These are phyloP conservation scores for Chunga burmeisteri DNA, from an alignment of 2,113 vertebrate species.

Conservation along the genomic window DNA sequence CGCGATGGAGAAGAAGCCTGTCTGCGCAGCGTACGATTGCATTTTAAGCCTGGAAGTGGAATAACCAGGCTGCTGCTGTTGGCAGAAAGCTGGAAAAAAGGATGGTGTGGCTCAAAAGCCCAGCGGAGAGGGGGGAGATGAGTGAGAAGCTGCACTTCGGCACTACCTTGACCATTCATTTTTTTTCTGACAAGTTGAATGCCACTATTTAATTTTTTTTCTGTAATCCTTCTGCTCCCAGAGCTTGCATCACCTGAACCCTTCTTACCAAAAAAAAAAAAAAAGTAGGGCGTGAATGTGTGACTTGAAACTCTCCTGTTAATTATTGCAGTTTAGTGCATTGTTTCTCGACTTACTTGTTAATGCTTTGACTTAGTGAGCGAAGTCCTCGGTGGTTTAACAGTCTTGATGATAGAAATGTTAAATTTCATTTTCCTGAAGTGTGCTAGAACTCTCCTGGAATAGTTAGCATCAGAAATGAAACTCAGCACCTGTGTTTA, in stretches of 20 bases:
- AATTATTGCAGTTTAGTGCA: conserved; percentile 39
- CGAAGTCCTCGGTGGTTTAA: conserved; percentile 43
- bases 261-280: background rate
- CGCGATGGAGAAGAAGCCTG: background rate
- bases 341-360: conserved; percentile 32
- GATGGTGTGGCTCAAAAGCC: background rate
- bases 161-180: background rate
- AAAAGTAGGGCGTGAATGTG: background rate
- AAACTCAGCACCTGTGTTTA: background rate
- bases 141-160: background rate
- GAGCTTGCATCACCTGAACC: conserved; percentile 18
- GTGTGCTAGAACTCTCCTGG: background rate
- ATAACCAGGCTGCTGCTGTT: background rate
- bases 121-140: background rate
- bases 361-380: conserved; percentile 30
- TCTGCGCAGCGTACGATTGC: background rate
- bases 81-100: background rate
- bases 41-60: background rate
- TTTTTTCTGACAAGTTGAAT: background rate
- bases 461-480: background rate
- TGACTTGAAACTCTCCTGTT: conserved; percentile 30
- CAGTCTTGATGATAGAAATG: background rate
- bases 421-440: background rate
- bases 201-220: background rate
- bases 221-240: background rate